Evolutionary conservation across 2,113 vertebrate genomes (phyloP).

Genomic region (Oryzias celebensis): DNA sequence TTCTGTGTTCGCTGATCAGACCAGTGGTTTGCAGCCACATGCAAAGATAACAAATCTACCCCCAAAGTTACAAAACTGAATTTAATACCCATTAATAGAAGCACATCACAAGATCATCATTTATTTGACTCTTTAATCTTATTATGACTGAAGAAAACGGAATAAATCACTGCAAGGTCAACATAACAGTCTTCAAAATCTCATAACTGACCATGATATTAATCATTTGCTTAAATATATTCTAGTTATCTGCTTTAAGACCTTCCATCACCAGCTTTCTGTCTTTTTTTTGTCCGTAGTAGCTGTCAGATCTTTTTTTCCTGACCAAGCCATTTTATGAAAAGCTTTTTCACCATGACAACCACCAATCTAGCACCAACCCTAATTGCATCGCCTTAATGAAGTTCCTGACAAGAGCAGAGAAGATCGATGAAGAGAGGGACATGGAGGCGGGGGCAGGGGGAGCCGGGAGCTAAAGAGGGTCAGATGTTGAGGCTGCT

Average conservation of each 20-base stretch:
- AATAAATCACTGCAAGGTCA: no score
- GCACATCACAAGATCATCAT: no score
- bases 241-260: neutral
- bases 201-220: neutral
- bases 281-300: neutral
- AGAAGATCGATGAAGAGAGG: constrained; percentile 41
- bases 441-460: neutral
- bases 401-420: constrained; percentile 33
- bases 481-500: constrained; percentile 30
- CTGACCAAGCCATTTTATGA: constrained; percentile 24
- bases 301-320: neutral
- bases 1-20: no score
- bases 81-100: no score
- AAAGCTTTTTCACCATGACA: constrained; percentile 9
- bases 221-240: neutral
- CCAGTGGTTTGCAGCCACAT: no score
- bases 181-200: neutral
- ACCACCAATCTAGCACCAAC: constrained; percentile 18
- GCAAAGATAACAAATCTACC: no score
- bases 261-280: neutral
- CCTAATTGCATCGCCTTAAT: constrained; percentile 58
- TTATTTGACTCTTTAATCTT: no score
- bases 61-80: no score
- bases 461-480: neutral
- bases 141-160: no score